Evolutionary conservation across 2,113 vertebrate genomes (phyloP).

Genomic region (Ellobius talpinus): DNA sequence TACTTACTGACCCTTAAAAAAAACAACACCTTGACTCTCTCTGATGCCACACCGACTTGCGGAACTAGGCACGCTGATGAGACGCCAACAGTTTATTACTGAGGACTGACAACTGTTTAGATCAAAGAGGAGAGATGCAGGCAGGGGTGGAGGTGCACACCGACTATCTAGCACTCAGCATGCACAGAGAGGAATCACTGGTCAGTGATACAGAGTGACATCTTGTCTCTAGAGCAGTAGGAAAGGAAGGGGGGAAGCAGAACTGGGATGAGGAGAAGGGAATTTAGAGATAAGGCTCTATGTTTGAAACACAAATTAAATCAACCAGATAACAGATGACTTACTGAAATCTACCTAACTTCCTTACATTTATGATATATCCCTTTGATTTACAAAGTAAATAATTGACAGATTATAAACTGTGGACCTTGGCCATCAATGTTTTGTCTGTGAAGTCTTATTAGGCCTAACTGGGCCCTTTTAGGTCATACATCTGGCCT

Average conservation of each 20-base stretch:
- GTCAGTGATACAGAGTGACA: neutral
- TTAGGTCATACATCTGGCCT: constrained; percentile 32
- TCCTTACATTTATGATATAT: neutral
- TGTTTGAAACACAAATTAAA: constrained; percentile 61
- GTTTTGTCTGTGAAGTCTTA: neutral
- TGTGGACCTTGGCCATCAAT: neutral
- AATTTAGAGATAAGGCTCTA: neutral
- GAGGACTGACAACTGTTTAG: neutral
- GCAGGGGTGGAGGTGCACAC: neutral
- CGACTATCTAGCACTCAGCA: neutral
- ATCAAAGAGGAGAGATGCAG: constrained; percentile 5
- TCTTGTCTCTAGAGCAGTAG: neutral
- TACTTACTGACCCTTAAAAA: neutral
- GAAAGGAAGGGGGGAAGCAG: neutral
- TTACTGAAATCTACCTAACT: neutral
- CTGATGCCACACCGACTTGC: constrained; percentile 39
- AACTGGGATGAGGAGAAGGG: constrained; percentile 38
- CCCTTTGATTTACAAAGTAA: constrained; percentile 53
- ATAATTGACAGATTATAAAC: constrained; percentile 51
- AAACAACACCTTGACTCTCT: neutral
- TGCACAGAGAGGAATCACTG: neutral
- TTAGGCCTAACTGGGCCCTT: constrained; percentile 16
- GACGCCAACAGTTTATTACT: constrained; percentile 19
- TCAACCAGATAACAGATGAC: neutral
- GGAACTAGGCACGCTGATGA: constrained; percentile 32